phyloP scores from a whole-genome alignment of 1,140 invertebrate species.

The Rhagoletis pomonella region DNA sequence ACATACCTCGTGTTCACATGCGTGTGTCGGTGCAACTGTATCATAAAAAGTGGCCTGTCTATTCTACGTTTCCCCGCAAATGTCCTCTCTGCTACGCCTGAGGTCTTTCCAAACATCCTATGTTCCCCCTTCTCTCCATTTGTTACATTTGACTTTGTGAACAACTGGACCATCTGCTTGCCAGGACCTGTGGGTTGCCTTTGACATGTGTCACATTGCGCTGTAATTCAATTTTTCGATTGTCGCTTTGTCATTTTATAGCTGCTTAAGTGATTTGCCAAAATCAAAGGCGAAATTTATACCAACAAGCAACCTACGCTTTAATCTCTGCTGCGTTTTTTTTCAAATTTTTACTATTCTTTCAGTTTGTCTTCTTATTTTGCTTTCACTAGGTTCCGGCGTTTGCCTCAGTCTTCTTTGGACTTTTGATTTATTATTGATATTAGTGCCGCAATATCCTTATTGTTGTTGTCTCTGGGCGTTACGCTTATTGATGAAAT shows the following conservation, averaged over 20 bases:
- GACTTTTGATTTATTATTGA: conserved; percentile 50
- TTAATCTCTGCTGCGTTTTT: background rate
- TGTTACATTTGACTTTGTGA: background rate
- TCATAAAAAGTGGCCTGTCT: background rate
- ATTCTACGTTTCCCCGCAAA: background rate
- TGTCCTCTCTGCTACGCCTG: background rate
- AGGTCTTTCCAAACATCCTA: background rate
- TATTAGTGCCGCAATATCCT: conserved; percentile 32
- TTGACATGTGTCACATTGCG: conserved; percentile 27
- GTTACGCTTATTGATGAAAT: conserved; percentile 42
- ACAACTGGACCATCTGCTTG: conserved; percentile 29
- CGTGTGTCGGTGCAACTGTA: background rate
- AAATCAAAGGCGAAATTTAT: background rate
- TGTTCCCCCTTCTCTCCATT: background rate
- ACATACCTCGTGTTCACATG: background rate
- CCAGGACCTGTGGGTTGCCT: background rate
- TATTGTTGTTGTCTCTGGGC: conserved; percentile 21
- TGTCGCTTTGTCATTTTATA: conserved; percentile 26
- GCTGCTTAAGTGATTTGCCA: conserved; percentile 4
- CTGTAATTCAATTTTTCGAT: conserved; percentile 39
- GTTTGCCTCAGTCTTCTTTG: background rate
- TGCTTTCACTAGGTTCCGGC: background rate
- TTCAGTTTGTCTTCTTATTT: background rate
- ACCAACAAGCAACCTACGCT: background rate
- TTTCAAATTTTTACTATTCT: background rate